Percentiles rank a stretch among this genome's conserved stretches.
Evolutionary conservation across 1,140 invertebrate genomes (phyloP).

Genomic region (Rhopalosiphum padi): DNA sequence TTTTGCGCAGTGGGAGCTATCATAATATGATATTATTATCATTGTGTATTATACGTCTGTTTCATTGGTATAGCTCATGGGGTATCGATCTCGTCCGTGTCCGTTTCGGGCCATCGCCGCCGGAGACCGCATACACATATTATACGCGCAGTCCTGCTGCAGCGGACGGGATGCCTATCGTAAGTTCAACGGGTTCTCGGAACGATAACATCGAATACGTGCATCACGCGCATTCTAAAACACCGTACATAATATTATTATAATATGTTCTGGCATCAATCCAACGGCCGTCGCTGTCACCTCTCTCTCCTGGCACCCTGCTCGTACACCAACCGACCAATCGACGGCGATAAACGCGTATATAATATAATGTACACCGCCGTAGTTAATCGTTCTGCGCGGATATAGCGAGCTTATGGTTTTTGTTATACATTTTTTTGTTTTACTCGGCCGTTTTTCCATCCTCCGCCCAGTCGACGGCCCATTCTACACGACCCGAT

Average conservation of each 20-base stretch:
- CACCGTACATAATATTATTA: not conserved
- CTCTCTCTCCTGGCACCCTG: not conserved
- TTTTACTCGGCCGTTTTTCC: not conserved
- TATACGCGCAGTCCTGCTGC: too few relatives aligned
- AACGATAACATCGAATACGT: slow-evolving; percentile 37
- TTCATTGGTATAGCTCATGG: too few relatives aligned
- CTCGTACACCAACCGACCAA: not conserved
- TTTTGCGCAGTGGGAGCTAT: too few relatives aligned
- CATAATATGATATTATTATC: not conserved
- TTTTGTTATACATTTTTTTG: not conserved
- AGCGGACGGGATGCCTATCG: not conserved
- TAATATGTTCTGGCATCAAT: slow-evolving; percentile 22
- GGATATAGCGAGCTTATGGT: not conserved
- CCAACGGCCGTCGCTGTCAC: slow-evolving; percentile 11
- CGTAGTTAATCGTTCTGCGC: not conserved
- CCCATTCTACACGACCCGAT: not conserved
- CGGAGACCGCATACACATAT: not conserved
- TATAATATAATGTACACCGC: not conserved
- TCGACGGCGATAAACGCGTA: not conserved
- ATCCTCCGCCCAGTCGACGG: not conserved
- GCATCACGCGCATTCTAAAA: not conserved
- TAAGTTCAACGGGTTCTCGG: slow-evolving; percentile 7
- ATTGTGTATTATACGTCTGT: too few relatives aligned
- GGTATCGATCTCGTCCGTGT: not conserved
- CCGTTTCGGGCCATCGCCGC: not conserved